Percentiles rank a stretch among this genome's conserved stretches.
These are phyloP conservation scores for Xerus rutilus DNA, from an alignment of 2,797 vertebrate species.

Conservation along the genomic window DNA sequence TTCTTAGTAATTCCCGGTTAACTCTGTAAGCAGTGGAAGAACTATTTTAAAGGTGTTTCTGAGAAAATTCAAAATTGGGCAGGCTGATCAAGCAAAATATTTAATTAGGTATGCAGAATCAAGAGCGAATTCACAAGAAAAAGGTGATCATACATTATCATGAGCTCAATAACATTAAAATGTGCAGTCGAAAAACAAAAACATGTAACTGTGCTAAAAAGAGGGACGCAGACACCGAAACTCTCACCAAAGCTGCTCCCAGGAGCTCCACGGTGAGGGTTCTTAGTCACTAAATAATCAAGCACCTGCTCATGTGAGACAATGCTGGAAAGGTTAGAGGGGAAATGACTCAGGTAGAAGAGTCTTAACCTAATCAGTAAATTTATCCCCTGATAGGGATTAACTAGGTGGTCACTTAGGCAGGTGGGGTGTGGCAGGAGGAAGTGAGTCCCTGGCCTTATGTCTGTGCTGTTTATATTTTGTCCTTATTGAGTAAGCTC, in stretches of 20 bases:
- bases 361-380: no score
- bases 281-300: background rate
- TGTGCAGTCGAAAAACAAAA: background rate
- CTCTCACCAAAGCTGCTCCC: no score
- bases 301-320: background rate
- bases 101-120: background rate
- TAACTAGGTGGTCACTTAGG: no score
- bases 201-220: fast-evolving
- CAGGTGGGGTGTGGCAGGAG: no score
- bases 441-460: no score
- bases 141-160: background rate
- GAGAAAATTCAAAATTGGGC: background rate
- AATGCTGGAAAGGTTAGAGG: no score
- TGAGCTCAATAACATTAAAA: background rate
- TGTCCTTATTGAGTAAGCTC: no score
- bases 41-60: background rate
- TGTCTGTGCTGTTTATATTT: no score
- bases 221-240: background rate
- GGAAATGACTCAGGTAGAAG: no score
- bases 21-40: background rate
- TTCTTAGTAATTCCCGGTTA: background rate
- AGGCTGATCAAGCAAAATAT: background rate
- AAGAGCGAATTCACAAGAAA: background rate
- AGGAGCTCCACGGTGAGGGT: background rate
- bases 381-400: no score